Evolutionary conservation across 2,797 vertebrate species (phyloP), one percentile per base, ranked within the genome.

Genomic region (Sebastes nivosus): DNA sequence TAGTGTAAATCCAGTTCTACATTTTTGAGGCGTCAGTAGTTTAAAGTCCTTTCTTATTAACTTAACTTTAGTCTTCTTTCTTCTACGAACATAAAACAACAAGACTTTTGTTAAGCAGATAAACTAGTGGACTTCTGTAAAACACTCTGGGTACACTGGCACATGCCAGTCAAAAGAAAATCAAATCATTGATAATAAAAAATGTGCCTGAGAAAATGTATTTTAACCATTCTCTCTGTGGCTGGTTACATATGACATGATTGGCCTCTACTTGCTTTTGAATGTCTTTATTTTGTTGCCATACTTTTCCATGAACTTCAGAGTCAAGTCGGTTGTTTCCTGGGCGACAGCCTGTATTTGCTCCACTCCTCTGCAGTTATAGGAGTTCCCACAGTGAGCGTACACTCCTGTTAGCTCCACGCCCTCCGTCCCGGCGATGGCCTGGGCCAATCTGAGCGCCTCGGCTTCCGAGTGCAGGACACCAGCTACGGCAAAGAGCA

Each of bases 301-400:
- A 90, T 94, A 97, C 97, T 92, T 91, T 52, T 96, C 91, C 94
- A 96, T 92, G 13, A 97, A 97, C 70, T 89, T 25, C 73, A 97
- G 81, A 2, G 90, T 93, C 3, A 93, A 52, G 1, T 5, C 68
- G 6, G 96, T 94, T 52, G 96, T 97, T 86, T 94, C 92, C 79
- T 94, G 87, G 32, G 97, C 96, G 0, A 96, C 85, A 0, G 85
- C 87, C 81, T 96, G 96, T 82, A 97, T 88, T 74, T 96, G 93
- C 3, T 91, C 63, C 64, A 88, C 87, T 22, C 96, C 95, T 6
- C 67, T 87, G 79, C 96, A 97, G 88, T 71, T 36, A 18, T 97
- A 98, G 42, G 95, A 95, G 93, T 97, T 96, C 66, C 97, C 97
- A 29, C 97, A 98, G 90, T 98, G 97, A 3, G 95, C 95, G 0